Base-by-base conservation (phyloP, 2,113 vertebrate genomes). In the Microtus ochrogaster region DNA sequence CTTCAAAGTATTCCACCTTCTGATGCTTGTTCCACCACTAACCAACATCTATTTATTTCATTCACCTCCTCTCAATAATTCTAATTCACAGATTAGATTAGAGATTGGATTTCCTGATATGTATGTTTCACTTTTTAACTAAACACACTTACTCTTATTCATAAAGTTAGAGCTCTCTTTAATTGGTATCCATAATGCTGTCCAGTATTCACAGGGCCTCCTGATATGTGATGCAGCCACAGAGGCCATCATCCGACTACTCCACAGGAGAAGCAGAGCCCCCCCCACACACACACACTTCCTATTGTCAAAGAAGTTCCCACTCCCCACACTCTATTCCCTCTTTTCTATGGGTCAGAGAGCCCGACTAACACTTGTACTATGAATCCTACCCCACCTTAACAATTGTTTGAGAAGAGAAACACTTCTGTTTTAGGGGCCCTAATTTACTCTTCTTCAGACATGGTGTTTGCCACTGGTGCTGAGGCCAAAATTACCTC, bases 251-350 rank as follows among this genome's bases (percentile, higher is more conserved):
- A 77, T 47, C 41, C 1, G 5, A 11, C 39, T 36, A 36, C 66
- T 70, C 14, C 7, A 39, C 17, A 39, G 41, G 13, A 76, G 74
- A 47, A 28, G 41, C 13, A 28, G 74, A 77, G 26, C 2, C 13
- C 36, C 11, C 22, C 5, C 16, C 22, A 1, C n/a, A n/a, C n/a
- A n/a, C n/a, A n/a, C n/a, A n/a, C n/a, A 3, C 22, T 44, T 44
- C 16, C 5, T 14, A 7, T 14, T 44, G 44, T 16, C 39, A 77
- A 47, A 47, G 22, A 28, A 52, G 3, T 78, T 78, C 16, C 5
- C 30, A 33, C 17, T 79, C 30, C 17, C 17, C 4, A 36, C 5
- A 52, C 7, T 28, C 30, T 10, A 47, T 47, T 52, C 47, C 30
- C 14, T 19, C 7, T 33, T 49, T 28, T 49, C 28, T 78, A 7